Conservation (phyloP, 2,113 vertebrate species). For the Mugil cephalus region DNA sequence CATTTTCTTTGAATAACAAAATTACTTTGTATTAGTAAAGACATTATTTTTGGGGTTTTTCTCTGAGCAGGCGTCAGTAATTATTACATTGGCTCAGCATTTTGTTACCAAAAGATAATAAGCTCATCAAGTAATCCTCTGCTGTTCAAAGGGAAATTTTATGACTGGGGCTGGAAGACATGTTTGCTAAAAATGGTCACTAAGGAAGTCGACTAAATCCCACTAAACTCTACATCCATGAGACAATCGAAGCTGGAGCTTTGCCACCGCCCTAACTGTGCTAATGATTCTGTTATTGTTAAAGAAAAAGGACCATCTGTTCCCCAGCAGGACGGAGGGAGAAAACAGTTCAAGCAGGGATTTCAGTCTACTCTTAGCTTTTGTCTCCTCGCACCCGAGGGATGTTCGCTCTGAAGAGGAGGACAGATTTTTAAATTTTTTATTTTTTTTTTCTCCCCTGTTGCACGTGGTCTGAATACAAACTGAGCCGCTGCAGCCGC, state of each 20-base stretch:
- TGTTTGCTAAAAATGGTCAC: too few species aligned
- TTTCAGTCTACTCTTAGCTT: conserved; percentile 19
- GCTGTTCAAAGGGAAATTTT: neutral
- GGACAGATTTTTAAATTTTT: neutral
- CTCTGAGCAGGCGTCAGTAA: too few species aligned
- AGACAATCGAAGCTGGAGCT: conserved; percentile 16
- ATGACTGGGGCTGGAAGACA: neutral
- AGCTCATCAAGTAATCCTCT: neutral
- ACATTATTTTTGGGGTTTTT: too few species aligned
- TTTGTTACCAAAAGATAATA: neutral
- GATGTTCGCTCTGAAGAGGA: neutral
- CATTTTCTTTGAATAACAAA: too few species aligned
- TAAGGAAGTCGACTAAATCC: neutral
- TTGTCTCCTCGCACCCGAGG: neutral
- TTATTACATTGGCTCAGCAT: neutral
- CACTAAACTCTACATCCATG: neutral
- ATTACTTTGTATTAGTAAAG: too few species aligned
- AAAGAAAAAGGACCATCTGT: conserved; percentile 4
- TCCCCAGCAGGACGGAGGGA: neutral
- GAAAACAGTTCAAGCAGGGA: neutral
- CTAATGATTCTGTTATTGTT: conserved; percentile 13
- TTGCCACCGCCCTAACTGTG: conserved; percentile 23
- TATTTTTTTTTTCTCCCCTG: neutral
- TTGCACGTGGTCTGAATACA: conserved; percentile 7
- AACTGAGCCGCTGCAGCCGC: neutral